Base-by-base conservation (phyloP, 2,888 invertebrate species). In the Neria commutata region DNA sequence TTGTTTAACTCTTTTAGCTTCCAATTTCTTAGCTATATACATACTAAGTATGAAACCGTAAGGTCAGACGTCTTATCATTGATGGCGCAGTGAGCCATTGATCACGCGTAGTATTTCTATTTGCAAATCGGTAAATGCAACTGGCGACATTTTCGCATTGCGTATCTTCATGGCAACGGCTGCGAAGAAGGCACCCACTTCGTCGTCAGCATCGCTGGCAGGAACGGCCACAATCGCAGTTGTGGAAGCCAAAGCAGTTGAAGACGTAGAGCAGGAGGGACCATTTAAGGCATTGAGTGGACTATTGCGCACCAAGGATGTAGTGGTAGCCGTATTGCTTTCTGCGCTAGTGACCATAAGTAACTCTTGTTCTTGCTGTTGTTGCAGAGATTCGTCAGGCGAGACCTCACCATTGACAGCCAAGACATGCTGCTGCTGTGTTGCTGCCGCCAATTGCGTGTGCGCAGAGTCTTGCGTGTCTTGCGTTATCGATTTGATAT, bases 141-240 rank as follows among this genome's bases (percentile, higher is more conserved):
- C 70, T 17, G 78, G 70, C 26, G 78, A 74, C 65, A 80, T 63
- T 33, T 78, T 76, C 11, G 78, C 77, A 55, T 66, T 77, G 25
- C 80, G 74, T 63, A 80, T 79, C 64, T 80, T 80, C 71, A 80
- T 80, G 49, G 79, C 76, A 19, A 80, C 71, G 10, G 79, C 77
- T 60, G 71, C 76, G 25, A 80, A 80, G 57, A 80, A 80, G 53
- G 76, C 75, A 8, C 78, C 80, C 2, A 80, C 74, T 63, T 80
- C 80, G 67, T 80, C 80, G 53, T 77, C 77, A 11, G 77, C 78
- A 4, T 11, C 10, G 14, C 34, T 19, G 34, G 5, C 47, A 17
- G 19, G 11, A 16, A 21, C 40, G 16, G n/a, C 23, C 21, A 8
- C 23, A 8, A 5, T 16, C 8, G 8, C 40, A 10, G 21, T 53